A percentile compares a stretch with the other conserved stretches of the same genome.
These are phyloP conservation scores for Xestia xanthographa DNA, from an alignment of 2,888 invertebrate species.

Conservation along the genomic window DNA sequence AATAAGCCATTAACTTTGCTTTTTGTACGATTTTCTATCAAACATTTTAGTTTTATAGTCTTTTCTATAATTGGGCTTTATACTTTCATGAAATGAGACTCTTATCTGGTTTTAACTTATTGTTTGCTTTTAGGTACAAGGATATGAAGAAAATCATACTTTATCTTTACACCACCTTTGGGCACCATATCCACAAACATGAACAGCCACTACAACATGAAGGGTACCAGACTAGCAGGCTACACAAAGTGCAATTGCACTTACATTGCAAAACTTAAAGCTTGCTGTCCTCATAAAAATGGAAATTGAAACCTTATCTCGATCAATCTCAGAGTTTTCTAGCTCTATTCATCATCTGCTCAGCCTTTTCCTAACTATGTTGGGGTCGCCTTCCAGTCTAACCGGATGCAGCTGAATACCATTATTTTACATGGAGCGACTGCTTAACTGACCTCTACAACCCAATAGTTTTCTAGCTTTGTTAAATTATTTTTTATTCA, in stretches of 20 bases:
- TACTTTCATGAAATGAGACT: slow-evolving; percentile 28
- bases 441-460: too few species aligned
- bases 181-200: not conserved
- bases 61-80: slow-evolving; percentile 46
- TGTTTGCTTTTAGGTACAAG: slow-evolving; percentile 1
- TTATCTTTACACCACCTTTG: not conserved
- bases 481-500: too few species aligned
- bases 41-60: slow-evolving; percentile 44
- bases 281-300: too few species aligned
- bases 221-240: too few species aligned
- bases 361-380: too few species aligned
- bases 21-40: slow-evolving; percentile 55
- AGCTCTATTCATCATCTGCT: not conserved
- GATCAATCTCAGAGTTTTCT: not conserved
- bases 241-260: not conserved
- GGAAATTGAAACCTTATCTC: not conserved
- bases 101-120: slow-evolving; percentile 21
- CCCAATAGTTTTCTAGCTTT: too few species aligned
- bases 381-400: too few species aligned
- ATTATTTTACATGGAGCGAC: too few species aligned
- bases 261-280: not conserved
- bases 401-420: too few species aligned
- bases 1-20: slow-evolving; percentile 59
- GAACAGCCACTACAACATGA: not conserved
- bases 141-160: not conserved